Conservation (phyloP, 1,140 invertebrate species). For the Heliconius eleuchia region DNA sequence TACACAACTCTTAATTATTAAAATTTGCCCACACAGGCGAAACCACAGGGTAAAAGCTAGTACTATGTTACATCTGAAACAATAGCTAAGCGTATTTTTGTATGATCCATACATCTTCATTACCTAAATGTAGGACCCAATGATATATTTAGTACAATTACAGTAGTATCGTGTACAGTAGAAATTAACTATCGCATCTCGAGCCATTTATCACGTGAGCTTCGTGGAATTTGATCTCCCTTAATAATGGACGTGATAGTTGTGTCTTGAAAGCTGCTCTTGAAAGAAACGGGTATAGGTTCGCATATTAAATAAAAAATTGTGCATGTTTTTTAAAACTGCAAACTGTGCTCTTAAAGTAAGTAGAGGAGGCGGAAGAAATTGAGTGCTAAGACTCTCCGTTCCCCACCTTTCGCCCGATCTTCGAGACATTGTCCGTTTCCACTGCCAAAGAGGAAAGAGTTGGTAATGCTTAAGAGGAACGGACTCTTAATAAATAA, state of each 20-base stretch:
- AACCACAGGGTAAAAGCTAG: no score
- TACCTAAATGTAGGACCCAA: background rate
- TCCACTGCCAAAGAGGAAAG: no score
- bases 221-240: constrained; percentile 6
- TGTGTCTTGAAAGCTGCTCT: background rate
- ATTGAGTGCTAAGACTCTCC: no score
- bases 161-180: constrained; percentile 9
- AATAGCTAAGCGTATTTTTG: background rate
- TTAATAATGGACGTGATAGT: background rate
- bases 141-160: constrained; percentile 14
- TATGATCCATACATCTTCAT: constrained; percentile 10
- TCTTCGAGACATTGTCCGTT: no score
- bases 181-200: constrained; percentile 7
- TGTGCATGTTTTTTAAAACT: background rate
- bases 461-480: no score
- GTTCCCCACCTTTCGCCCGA: no score
- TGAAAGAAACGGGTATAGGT: background rate
- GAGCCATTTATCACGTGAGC: constrained; percentile 2
- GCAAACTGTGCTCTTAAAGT: no score
- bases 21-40: no score
- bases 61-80: background rate
- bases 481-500: no score
- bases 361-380: no score
- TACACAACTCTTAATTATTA: no score
- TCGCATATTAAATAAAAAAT: background rate